phyloP scores from a whole-genome alignment of 2,888 invertebrate genomes.

The Hedya salicella region DNA sequence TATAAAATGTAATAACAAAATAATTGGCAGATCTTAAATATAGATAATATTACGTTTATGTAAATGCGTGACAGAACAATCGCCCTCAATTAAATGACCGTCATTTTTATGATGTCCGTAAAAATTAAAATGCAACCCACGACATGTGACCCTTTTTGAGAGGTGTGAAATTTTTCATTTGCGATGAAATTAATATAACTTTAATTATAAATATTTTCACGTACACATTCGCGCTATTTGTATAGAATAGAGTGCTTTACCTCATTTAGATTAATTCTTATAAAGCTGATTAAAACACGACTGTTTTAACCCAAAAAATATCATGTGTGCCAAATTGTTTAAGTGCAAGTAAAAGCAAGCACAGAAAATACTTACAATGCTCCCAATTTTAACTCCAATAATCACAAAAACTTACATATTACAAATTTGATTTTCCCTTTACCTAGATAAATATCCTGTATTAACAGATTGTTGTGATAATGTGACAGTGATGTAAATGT shows the following conservation, averaged over 20 bases:
- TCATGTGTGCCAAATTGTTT: no score
- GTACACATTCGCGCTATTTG: slow-evolving; percentile 6
- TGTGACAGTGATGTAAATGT: no score
- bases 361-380: no score
- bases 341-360: no score
- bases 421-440: no score
- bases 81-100: slow-evolving; percentile 10
- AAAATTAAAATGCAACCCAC: slow-evolving; percentile 45
- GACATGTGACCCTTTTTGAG: slow-evolving; percentile 44
- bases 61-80: slow-evolving; percentile 5
- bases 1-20: background rate
- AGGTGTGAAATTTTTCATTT: slow-evolving; percentile 49
- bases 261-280: background rate
- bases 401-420: no score
- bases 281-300: background rate
- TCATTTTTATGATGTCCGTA: slow-evolving; percentile 20
- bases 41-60: slow-evolving; percentile 2
- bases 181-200: slow-evolving; percentile 18
- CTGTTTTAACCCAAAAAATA: background rate
- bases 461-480: no score
- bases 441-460: no score
- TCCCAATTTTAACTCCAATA: no score
- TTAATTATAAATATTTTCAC: slow-evolving; percentile 15
- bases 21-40: background rate
- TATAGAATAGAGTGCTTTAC: background rate